phyloP scores from a whole-genome alignment of 2,888 invertebrate genomes.

The Heliconius charithonia region DNA sequence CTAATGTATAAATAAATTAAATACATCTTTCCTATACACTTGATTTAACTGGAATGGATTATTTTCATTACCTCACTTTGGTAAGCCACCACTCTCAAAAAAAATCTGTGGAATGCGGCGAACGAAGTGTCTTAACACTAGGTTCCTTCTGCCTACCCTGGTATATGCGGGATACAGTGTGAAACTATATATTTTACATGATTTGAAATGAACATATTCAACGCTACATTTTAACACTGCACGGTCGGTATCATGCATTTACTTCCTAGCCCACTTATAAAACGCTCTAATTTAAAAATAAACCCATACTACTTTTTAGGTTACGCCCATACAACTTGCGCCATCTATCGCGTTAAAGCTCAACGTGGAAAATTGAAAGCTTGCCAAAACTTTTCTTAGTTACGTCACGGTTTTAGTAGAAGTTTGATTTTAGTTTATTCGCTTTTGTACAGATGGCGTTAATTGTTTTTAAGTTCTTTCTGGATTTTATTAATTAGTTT shows the following conservation, averaged over 20 bases:
- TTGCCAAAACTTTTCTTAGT: conserved; percentile 54
- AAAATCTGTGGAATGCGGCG: not conserved
- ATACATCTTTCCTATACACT: not conserved
- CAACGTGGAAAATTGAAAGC: conserved; percentile 60
- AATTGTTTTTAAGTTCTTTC: conserved; percentile 28
- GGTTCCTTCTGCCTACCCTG: not conserved
- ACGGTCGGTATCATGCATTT: conserved; percentile 60
- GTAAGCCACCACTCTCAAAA: no score
- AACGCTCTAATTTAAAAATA: conserved; percentile 78
- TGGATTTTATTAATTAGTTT: not conserved
- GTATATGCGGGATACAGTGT: not conserved
- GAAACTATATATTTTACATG: not conserved
- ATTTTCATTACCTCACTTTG: no score
- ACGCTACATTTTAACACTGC: conserved; percentile 60
- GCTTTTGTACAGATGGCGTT: conserved; percentile 55
- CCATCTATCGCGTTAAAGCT: conserved; percentile 60
- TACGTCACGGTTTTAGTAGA: conserved; percentile 49
- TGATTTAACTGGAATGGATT: no score
- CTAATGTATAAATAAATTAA: not conserved
- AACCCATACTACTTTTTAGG: conserved; percentile 55
- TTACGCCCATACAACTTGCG: conserved; percentile 51
- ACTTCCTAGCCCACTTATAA: conserved; percentile 80
- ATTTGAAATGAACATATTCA: conserved; percentile 55
- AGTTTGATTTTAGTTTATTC: conserved; percentile 42
- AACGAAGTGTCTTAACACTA: not conserved